These are phyloP conservation scores for Hippocampus kuda DNA, from an alignment of 2,797 vertebrate species.

Conservation along the genomic window DNA sequence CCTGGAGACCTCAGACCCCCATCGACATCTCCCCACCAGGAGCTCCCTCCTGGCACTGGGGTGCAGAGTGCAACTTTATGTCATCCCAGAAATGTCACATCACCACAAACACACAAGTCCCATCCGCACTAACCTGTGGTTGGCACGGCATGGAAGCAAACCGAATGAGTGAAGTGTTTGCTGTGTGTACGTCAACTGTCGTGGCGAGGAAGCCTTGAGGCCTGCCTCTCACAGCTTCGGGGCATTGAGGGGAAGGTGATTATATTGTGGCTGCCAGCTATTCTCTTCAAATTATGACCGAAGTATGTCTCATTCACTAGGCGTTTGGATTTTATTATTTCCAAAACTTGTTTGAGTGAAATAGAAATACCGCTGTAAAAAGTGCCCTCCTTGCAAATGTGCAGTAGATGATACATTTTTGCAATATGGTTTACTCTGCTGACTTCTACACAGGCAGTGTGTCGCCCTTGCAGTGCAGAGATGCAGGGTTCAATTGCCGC, in stretches of 20 bases:
- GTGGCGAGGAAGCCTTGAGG: constrained; percentile 52
- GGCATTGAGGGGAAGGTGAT: constrained; percentile 67
- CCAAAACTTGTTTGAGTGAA: background rate
- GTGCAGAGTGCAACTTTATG: constrained; percentile 61
- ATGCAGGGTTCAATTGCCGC: too few relatives aligned
- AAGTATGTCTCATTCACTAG: constrained; percentile 49
- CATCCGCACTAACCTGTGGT: constrained; percentile 16
- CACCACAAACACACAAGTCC: constrained; percentile 33
- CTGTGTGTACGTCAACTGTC: constrained; percentile 36
- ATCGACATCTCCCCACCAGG: constrained; percentile 57
- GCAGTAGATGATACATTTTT: background rate
- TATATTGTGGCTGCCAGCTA: constrained; percentile 72
- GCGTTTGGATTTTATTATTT: background rate
- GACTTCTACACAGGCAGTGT: too few relatives aligned
- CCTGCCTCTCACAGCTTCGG: constrained; percentile 60
- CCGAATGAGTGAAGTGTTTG: constrained; percentile 23
- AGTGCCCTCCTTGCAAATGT: background rate
- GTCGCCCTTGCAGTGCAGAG: too few relatives aligned
- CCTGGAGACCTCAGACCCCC: constrained; percentile 54
- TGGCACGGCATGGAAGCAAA: constrained; percentile 22
- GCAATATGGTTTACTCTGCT: too few relatives aligned
- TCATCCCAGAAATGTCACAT: constrained; percentile 66
- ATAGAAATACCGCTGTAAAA: background rate
- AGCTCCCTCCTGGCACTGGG: constrained; percentile 59
- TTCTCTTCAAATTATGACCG: constrained; percentile 56